Percentiles rank a stretch among this genome's conserved stretches.
phyloP scores from a whole-genome alignment of 2,113 vertebrate genomes.

The Elephas maximus region DNA sequence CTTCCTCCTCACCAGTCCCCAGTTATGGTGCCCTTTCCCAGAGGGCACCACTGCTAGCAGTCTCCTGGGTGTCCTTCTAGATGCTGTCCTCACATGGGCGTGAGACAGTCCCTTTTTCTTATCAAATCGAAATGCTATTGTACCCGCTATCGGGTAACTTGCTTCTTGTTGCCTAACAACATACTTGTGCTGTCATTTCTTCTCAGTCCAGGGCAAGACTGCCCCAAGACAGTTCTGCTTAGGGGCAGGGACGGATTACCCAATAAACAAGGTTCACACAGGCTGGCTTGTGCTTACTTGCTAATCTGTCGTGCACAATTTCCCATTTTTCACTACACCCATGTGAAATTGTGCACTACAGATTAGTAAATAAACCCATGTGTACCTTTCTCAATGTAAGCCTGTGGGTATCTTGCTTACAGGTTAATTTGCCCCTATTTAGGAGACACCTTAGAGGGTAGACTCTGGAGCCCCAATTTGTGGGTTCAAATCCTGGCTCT shows the following conservation, averaged over 20 bases:
- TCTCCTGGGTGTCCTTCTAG: neutral
- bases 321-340: too few relatives aligned
- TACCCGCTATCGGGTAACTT: neutral
- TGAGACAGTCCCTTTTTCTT: neutral
- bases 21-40: neutral
- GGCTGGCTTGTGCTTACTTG: too few relatives aligned
- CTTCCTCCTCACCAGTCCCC: neutral
- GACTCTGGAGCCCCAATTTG: neutral
- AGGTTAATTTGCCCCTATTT: too few relatives aligned
- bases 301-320: too few relatives aligned
- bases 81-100: neutral
- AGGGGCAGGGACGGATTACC: too few relatives aligned
- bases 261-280: too few relatives aligned
- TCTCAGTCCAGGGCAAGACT: neutral
- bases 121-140: neutral
- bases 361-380: too few relatives aligned
- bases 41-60: neutral
- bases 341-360: too few relatives aligned
- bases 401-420: too few relatives aligned
- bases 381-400: too few relatives aligned
- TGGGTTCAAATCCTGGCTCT: neutral
- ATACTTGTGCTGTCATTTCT: neutral
- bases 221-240: neutral
- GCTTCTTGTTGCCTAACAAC: neutral
- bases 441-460: neutral